Evolutionary conservation across 1,140 invertebrate species (phyloP).

Genomic region (Lineus longissimus): DNA sequence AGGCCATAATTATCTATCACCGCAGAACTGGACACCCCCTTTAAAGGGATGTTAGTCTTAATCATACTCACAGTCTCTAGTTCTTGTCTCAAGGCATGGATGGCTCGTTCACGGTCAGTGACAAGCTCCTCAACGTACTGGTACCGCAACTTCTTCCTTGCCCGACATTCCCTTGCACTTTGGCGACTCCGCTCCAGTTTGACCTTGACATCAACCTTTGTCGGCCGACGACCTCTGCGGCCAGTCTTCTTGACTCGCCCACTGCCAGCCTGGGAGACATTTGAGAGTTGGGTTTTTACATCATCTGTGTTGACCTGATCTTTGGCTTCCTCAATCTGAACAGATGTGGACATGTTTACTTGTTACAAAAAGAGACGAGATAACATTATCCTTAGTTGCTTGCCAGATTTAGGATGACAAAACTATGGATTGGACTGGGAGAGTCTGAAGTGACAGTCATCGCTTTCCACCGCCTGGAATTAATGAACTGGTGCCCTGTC

Average conservation of each 20-base stretch:
- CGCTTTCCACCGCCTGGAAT: too few relatives aligned
- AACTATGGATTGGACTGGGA: too few relatives aligned
- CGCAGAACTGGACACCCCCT: not conserved
- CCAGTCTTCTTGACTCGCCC: slow-evolving; percentile 9
- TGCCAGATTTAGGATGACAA: too few relatives aligned
- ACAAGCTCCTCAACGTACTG: slow-evolving; percentile 97
- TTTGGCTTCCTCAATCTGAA: too few relatives aligned
- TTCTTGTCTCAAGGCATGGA: slow-evolving; percentile 81
- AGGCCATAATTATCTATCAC: not conserved
- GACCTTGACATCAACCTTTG: slow-evolving; percentile 90
- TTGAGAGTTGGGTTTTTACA: too few relatives aligned
- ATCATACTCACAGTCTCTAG: slow-evolving; percentile 74
- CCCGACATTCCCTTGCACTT: slow-evolving; percentile 93
- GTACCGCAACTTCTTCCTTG: slow-evolving; percentile 89
- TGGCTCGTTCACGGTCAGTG: slow-evolving; percentile 87
- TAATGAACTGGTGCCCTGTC: too few relatives aligned
- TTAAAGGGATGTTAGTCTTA: not conserved
- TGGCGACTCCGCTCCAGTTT: slow-evolving; percentile 93
- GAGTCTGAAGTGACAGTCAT: too few relatives aligned
- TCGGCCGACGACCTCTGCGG: slow-evolving; percentile 82
- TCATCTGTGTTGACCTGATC: too few relatives aligned
- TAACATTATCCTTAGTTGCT: too few relatives aligned
- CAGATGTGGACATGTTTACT: too few relatives aligned
- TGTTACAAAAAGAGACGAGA: too few relatives aligned
- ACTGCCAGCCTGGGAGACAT: not conserved